Evolutionary conservation across 2,113 vertebrate genomes (phyloP).

Genomic region (Abramis brama): DNA sequence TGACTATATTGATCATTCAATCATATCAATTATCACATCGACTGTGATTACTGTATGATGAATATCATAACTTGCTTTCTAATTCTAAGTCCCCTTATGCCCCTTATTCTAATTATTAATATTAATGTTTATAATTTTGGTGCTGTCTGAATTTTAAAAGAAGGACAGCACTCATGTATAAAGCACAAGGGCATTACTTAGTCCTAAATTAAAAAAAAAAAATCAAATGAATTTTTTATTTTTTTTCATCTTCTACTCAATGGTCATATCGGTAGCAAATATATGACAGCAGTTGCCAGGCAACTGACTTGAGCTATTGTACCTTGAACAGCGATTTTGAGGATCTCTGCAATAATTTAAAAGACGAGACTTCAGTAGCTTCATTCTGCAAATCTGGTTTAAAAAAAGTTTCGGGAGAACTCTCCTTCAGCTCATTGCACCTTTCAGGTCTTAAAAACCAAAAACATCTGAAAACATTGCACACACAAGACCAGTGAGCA

Average conservation of each 20-base stretch:
- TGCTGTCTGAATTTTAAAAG: not conserved
- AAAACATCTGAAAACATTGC: not conserved
- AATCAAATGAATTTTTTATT: too few species aligned
- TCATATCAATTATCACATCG: too few species aligned
- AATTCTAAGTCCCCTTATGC: not conserved
- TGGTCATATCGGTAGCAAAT: not conserved
- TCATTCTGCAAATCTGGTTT: not conserved
- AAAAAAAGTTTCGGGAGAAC: not conserved
- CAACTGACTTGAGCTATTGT: conserved; percentile 40
- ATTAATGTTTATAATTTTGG: not conserved
- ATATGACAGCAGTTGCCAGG: conserved; percentile 20
- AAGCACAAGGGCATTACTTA: not conserved
- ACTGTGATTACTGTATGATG: not conserved
- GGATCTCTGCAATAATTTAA: conserved; percentile 27
- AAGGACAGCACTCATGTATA: not conserved
- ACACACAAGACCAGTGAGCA: not conserved
- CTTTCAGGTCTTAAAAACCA: not conserved
- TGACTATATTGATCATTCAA: too few species aligned
- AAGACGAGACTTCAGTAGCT: not conserved
- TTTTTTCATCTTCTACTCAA: not conserved
- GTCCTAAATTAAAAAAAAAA: conserved; percentile 18
- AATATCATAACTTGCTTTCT: not conserved
- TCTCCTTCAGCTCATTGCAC: not conserved
- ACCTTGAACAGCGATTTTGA: conserved; percentile 11
- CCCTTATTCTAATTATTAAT: not conserved